Evolutionary conservation across 2,113 vertebrate species (phyloP), one percentile per base, ranked within the genome.

Genomic region (Brachionichthys hirsutus): DNA sequence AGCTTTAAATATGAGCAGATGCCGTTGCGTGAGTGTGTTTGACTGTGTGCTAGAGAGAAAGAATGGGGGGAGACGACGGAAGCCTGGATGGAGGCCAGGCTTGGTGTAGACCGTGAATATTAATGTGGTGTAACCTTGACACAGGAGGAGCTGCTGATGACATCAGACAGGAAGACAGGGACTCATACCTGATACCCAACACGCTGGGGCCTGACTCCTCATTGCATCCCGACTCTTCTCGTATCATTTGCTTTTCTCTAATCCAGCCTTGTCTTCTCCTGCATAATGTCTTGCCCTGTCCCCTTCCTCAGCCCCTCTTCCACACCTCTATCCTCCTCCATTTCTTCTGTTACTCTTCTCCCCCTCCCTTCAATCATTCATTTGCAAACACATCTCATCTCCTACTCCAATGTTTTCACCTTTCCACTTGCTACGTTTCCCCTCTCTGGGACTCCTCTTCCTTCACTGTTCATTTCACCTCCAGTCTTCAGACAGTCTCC

Each of bases 121-220:
- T 75, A 81, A 84, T 85, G 67, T 48, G 47, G 49, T 46, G 50
- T 85, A 82, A 88, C 89, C 88, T 89, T 86, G 86, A 87, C 70
- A 58, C 65, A 75, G 64, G 44, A 66, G 62, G 81, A 44, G 73
- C 76, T 72, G 67, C 73, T 76, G 73, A 88, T 89, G 86, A 81
- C 85, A 86, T 84, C 67, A 80, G 64, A 83, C 77, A 73, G 36
- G 73, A 47, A 34, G 75, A 78, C 78, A 68, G 67, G 73, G 55
- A 62, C 67, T 72, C 66, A 66, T 61, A 24, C 70, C 52, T 71
- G 70, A 77, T 62, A 50, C 34, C 34, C 61, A 66, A 67, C 53
- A 20, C 54, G 7, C 40, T 7, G 24, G 64, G 41, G 42, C 62
- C 13, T 19, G 43, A 67, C 64, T 67, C 58, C 70, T 61, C 38